Percentiles rank a stretch among this genome's conserved stretches.
Conservation (phyloP, 2,113 vertebrate genomes). For the Charadrius vociferus region DNA sequence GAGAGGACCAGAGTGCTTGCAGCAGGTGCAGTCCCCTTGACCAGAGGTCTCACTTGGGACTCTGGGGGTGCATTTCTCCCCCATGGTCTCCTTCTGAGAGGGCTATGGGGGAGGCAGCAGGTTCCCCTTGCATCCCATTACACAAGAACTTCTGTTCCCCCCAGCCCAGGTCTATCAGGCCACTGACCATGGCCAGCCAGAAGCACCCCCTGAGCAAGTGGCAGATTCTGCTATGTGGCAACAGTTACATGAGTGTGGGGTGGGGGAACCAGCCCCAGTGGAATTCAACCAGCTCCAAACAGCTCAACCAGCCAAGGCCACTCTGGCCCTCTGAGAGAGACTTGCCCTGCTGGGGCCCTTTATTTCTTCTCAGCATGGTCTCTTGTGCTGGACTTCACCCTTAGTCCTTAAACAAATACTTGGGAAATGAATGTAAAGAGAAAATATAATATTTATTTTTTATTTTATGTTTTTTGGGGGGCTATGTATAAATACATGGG, state of each 20-base stretch:
- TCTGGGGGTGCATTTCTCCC: background rate
- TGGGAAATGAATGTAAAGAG: background rate
- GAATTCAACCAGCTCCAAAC: background rate
- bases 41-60: fast-evolving
- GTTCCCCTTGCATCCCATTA: fast-evolving
- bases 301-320: background rate
- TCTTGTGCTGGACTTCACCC: background rate
- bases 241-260: background rate
- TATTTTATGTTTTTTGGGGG: background rate
- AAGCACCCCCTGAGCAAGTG: no score
- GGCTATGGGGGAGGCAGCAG: background rate
- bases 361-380: background rate
- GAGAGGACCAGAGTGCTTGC: background rate
- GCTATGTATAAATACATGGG: background rate
- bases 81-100: background rate
- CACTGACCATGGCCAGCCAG: no score
- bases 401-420: background rate
- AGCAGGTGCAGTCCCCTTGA: background rate
- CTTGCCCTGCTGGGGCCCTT: fast-evolving
- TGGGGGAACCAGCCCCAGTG: background rate
- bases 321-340: background rate
- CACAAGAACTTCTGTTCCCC: background rate
- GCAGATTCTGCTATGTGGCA: no score
- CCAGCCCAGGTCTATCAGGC: background rate
- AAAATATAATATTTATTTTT: background rate